phyloP scores from a whole-genome alignment of 2,797 vertebrate genomes.

The Mus minutoides region DNA sequence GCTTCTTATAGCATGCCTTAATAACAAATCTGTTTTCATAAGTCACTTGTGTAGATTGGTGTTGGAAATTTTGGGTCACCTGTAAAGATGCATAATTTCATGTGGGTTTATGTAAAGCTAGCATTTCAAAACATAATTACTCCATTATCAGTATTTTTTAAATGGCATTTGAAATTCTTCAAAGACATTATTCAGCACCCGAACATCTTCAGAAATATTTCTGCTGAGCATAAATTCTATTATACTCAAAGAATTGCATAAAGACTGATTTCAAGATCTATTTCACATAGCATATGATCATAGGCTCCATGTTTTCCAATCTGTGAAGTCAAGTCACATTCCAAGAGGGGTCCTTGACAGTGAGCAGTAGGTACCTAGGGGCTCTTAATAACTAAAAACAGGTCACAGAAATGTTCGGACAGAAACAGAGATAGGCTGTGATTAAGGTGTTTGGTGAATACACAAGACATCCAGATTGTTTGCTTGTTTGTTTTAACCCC shows the following conservation, averaged over 20 bases:
- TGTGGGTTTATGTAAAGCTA: conserved; percentile 77
- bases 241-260: conserved; percentile 18
- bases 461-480: background rate
- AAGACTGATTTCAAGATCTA: conserved; percentile 54
- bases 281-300: background rate
- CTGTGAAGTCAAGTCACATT: background rate
- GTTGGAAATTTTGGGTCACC: conserved; percentile 79
- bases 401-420: conserved; percentile 6
- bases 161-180: conserved; percentile 73
- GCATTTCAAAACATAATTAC: conserved; percentile 82
- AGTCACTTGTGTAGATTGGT: conserved; percentile 75
- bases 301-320: background rate
- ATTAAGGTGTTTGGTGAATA: background rate
- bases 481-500: background rate
- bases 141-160: conserved; percentile 79
- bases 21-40: conserved; percentile 41
- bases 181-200: conserved; percentile 78
- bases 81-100: conserved; percentile 80
- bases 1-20: background rate
- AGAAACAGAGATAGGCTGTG: background rate
- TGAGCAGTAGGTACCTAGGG: background rate
- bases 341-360: background rate
- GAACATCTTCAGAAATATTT: conserved; percentile 76
- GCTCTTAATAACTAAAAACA: background rate
- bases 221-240: conserved; percentile 59